Evolutionary conservation across 2,797 vertebrate genomes (phyloP).

Genomic region (Siniperca undulata): DNA sequence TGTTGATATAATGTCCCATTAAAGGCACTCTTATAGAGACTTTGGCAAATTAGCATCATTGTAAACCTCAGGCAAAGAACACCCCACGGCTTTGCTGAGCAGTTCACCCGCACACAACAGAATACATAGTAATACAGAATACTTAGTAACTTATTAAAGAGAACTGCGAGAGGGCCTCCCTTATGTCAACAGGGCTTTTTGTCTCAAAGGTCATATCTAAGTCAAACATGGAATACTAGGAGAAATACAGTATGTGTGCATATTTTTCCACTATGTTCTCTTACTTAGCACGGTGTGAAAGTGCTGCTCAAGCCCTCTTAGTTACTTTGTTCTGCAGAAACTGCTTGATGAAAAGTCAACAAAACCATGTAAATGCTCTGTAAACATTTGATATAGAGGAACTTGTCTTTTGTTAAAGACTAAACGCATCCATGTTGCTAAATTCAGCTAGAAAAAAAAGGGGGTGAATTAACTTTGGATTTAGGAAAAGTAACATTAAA

Average conservation of each 20-base stretch:
- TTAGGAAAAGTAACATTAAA: background rate
- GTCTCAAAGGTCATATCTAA: conserved; percentile 82
- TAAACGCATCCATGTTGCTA: background rate
- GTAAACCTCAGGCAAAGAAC: background rate
- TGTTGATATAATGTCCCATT: background rate
- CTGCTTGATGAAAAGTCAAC: conserved; percentile 43
- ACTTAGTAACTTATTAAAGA: conserved; percentile 85
- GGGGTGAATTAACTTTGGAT: background rate
- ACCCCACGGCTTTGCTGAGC: conserved; percentile 42
- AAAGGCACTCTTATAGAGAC: background rate
- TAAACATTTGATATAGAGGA: conserved; percentile 26
- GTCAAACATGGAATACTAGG: conserved; percentile 69
- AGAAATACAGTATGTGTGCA: conserved; percentile 58
- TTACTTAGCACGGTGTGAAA: conserved; percentile 36
- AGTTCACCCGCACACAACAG: conserved; percentile 65
- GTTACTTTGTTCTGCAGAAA: conserved; percentile 40
- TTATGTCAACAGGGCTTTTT: conserved; percentile 76
- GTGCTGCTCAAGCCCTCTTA: conserved; percentile 21
- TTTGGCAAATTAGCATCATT: background rate
- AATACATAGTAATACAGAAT: conserved; percentile 70
- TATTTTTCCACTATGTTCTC: conserved; percentile 12
- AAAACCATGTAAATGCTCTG: conserved; percentile 53
- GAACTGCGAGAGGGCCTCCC: conserved; percentile 68
- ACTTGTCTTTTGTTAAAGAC: background rate
- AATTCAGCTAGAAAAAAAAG: background rate